phyloP scores from a whole-genome alignment of 2,113 vertebrate genomes.

The Pterocles burchelli region DNA sequence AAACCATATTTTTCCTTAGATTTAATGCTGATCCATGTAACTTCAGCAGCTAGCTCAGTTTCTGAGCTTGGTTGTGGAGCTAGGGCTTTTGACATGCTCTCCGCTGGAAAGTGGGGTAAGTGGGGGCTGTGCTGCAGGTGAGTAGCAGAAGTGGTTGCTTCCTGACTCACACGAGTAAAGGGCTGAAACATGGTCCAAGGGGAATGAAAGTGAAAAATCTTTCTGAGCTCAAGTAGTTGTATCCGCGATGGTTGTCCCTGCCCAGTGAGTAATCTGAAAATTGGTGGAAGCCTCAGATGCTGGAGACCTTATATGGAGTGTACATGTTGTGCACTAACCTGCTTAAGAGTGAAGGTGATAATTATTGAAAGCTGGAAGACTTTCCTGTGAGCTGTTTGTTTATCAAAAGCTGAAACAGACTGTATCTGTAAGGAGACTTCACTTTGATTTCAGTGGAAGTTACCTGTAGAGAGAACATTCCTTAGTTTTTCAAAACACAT shows the following conservation, averaged over 20 bases:
- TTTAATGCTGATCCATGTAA: neutral
- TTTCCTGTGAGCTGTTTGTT: neutral
- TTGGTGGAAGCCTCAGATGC: neutral
- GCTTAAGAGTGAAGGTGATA: neutral
- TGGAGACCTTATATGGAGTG: neutral
- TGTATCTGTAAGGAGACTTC: neutral
- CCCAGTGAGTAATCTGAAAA: neutral
- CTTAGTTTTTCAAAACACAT: neutral
- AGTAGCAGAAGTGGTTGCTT: neutral
- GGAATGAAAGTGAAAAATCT: neutral
- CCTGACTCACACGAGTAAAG: neutral
- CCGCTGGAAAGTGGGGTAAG: rapidly evolving
- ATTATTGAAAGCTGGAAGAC: neutral
- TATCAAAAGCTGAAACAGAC: neutral
- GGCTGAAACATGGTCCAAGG: neutral
- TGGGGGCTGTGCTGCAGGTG: rapidly evolving
- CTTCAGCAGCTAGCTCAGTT: neutral
- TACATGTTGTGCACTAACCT: neutral
- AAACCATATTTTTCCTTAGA: neutral
- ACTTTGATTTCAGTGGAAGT: neutral
- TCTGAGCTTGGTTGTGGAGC: neutral
- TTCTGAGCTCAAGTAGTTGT: no score
- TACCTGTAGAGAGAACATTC: neutral
- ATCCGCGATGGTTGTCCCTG: neutral
- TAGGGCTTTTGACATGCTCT: neutral